Evolutionary conservation across 2,888 invertebrate species (phyloP).

Genomic region (Parnassius mnemosyne): DNA sequence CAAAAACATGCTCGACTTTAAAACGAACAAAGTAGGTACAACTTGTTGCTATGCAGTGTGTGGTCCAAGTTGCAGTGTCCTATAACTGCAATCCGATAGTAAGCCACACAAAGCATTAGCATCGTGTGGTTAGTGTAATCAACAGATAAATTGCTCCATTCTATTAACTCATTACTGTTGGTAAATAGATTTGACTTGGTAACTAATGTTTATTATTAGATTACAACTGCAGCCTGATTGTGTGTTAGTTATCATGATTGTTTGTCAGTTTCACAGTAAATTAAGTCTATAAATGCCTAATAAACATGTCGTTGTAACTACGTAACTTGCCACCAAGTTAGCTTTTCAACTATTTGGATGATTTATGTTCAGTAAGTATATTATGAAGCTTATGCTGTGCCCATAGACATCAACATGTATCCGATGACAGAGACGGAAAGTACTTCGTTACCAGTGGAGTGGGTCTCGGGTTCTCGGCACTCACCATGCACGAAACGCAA

Average conservation of each 20-base stretch:
- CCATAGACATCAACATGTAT: too few relatives aligned
- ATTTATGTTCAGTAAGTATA: too few relatives aligned
- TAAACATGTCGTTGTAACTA: not conserved
- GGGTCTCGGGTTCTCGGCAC: too few relatives aligned
- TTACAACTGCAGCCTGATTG: not conserved
- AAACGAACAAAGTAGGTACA: too few relatives aligned
- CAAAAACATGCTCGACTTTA: too few relatives aligned
- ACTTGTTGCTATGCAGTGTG: slow-evolving; percentile 5
- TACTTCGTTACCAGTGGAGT: too few relatives aligned
- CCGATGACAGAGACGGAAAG: too few relatives aligned
- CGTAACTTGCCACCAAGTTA: too few relatives aligned
- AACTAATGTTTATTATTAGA: not conserved
- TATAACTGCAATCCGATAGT: not conserved
- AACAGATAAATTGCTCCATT: not conserved
- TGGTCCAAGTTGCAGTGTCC: slow-evolving; percentile 7
- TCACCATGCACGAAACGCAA: too few relatives aligned
- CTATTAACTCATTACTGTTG: not conserved
- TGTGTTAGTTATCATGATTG: not conserved
- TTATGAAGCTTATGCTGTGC: too few relatives aligned
- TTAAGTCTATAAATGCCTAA: not conserved
- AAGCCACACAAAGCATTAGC: not conserved
- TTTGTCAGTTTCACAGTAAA: not conserved
- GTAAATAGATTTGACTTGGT: slow-evolving; percentile 2
- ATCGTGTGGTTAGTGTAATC: not conserved
- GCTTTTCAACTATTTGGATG: too few relatives aligned